Conservation (phyloP, 2,113 vertebrate species). For the Amphiprion ocellaris region DNA sequence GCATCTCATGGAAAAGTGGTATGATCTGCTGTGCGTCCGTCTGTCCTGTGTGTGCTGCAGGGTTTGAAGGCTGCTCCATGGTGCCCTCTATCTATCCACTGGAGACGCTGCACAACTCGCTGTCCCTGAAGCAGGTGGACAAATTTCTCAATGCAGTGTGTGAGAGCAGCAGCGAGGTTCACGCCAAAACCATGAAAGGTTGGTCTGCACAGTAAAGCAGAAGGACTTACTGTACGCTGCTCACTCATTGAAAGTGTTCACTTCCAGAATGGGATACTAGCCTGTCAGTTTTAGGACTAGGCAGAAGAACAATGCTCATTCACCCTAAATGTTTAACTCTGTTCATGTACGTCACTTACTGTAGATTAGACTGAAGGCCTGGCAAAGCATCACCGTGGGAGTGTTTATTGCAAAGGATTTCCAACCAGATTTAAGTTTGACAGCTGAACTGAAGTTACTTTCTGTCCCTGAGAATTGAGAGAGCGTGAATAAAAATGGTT, state of each 20-base stretch:
- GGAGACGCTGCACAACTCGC: constrained; percentile 98
- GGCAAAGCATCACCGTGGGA: too few species aligned
- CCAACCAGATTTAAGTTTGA: too few species aligned
- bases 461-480: too few species aligned
- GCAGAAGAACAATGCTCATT: too few species aligned
- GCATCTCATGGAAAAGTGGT: constrained; percentile 28
- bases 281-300: too few species aligned
- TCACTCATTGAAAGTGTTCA: background rate
- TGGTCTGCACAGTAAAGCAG: constrained; percentile 22
- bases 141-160: constrained; percentile 92
- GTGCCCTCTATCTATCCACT: constrained; percentile 97
- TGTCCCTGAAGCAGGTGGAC: constrained; percentile 96
- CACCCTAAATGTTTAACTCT: too few species aligned
- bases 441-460: too few species aligned
- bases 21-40: constrained; percentile 67
- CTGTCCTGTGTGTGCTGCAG: constrained; percentile 81
- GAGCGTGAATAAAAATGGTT: too few species aligned
- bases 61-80: constrained; percentile 99
- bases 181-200: constrained; percentile 89
- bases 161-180: constrained; percentile 87
- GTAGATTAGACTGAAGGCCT: too few species aligned
- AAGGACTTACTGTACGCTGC: too few species aligned
- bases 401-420: too few species aligned
- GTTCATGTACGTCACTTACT: too few species aligned
- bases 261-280: background rate